Percentiles rank a stretch among this genome's conserved stretches.
Conservation (phyloP, 2,113 vertebrate species). For the Calidris pugnax region DNA sequence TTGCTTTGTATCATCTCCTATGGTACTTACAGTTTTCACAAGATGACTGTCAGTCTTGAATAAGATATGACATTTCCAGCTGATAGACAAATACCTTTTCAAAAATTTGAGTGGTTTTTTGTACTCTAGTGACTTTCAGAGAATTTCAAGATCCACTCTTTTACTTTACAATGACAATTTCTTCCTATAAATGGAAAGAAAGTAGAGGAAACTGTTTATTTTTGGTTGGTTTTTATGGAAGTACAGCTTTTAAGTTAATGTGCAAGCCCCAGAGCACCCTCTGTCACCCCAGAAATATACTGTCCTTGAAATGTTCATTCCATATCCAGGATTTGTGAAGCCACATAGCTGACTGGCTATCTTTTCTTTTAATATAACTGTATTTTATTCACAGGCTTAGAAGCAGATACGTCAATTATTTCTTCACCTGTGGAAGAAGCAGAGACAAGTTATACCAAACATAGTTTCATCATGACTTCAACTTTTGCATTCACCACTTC, state of each 20-base stretch:
- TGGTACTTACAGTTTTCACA: not conserved
- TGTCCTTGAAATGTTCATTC: not conserved
- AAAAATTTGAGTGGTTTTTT: not conserved
- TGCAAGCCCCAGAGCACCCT: not conserved
- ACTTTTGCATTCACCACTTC: not conserved
- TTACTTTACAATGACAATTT: not conserved
- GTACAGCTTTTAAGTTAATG: not conserved
- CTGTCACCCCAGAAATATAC: not conserved
- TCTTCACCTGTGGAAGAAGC: not conserved
- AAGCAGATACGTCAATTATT: not conserved
- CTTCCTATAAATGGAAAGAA: not conserved
- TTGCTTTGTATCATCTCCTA: not conserved
- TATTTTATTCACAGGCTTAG: not conserved
- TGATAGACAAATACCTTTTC: not conserved
- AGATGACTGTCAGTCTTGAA: not conserved
- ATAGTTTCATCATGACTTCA: not conserved
- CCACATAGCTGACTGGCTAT: not conserved
- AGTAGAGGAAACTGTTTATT: not conserved
- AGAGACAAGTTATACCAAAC: not conserved
- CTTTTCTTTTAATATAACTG: not conserved
- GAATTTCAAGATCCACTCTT: not conserved
- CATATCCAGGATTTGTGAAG: not conserved
- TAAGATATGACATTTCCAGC: not conserved
- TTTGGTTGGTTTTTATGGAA: not conserved
- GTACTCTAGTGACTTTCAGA: not conserved